Evolutionary conservation across 2,888 invertebrate genomes (phyloP).

Genomic region (Merodon equestris): DNA sequence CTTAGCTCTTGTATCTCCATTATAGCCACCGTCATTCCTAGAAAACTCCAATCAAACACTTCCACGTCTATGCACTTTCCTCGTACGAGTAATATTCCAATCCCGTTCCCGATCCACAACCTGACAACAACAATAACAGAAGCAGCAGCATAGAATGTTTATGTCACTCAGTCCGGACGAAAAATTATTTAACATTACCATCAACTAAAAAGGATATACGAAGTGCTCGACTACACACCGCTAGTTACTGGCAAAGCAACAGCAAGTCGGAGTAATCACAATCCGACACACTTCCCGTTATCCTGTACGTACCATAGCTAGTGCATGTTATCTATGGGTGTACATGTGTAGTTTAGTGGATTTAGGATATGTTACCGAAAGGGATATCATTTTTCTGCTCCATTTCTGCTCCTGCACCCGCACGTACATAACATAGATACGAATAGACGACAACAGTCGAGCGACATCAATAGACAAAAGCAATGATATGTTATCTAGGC

Average conservation of each 20-base stretch:
- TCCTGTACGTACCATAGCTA: conserved; percentile 31
- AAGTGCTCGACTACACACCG: background rate
- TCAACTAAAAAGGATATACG: conserved; percentile 10
- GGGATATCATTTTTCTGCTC: conserved; percentile 63
- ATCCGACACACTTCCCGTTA: conserved; percentile 26
- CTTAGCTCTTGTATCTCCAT: too few relatives aligned
- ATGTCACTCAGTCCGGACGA: conserved; percentile 19
- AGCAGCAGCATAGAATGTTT: background rate
- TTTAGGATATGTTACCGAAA: conserved; percentile 38
- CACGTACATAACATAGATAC: conserved; percentile 10
- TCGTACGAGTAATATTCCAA: too few relatives aligned
- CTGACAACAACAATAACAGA: too few relatives aligned
- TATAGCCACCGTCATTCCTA: too few relatives aligned
- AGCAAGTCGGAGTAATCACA: conserved; percentile 28
- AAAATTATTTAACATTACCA: conserved; percentile 37
- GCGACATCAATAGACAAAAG: conserved; percentile 57
- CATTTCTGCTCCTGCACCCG: conserved; percentile 53
- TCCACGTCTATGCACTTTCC: too few relatives aligned
- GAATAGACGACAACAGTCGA: background rate
- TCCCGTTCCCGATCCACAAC: too few relatives aligned
- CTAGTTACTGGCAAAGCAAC: background rate
- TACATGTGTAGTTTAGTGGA: conserved; percentile 29
- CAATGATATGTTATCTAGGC: conserved; percentile 2
- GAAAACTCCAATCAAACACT: too few relatives aligned
- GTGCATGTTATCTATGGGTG: conserved; percentile 30